A percentile compares a stretch with the other conserved stretches of the same genome.
Evolutionary conservation across 1,140 invertebrate species (phyloP).

Genomic region (Drosophila nebulosa): DNA sequence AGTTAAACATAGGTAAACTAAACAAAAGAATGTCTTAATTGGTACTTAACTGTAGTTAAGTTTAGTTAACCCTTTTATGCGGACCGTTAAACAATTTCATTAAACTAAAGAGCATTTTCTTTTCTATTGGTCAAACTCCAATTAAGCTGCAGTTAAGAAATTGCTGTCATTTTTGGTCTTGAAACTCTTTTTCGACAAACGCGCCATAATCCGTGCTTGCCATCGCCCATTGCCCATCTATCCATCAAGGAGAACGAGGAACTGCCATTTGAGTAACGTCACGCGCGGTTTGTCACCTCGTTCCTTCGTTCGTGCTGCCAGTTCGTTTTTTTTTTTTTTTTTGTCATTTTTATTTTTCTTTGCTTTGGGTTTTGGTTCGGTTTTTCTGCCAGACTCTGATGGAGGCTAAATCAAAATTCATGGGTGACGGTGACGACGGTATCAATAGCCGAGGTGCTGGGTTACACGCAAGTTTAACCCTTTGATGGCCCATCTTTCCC

Average conservation of each 20-base stretch:
- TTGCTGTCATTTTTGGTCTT: constrained; percentile 17
- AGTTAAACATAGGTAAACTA: neutral
- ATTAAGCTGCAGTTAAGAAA: neutral
- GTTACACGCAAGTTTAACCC: constrained; percentile 74
- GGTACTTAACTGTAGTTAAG: neutral
- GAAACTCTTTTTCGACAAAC: constrained; percentile 47
- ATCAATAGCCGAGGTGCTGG: constrained; percentile 59
- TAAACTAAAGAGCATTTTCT: too few relatives aligned
- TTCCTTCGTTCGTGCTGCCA: constrained; percentile 26
- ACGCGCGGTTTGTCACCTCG: constrained; percentile 74
- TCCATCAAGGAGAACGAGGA: neutral
- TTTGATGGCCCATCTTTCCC: constrained; percentile 51
- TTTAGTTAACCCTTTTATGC: too few relatives aligned
- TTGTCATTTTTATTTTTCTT: neutral
- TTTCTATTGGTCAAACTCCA: too few relatives aligned
- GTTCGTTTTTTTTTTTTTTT: neutral
- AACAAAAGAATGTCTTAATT: neutral
- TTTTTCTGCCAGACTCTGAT: constrained; percentile 5
- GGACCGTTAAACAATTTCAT: too few relatives aligned
- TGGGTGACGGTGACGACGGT: constrained; percentile 55
- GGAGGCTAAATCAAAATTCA: constrained; percentile 76
- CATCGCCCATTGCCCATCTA: constrained; percentile 38
- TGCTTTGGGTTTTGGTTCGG: constrained; percentile 5
- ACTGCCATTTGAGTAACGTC: constrained; percentile 22
- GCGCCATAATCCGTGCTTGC: constrained; percentile 69